Evolutionary conservation across 2,113 vertebrate genomes (phyloP), one percentile per base, ranked within the genome.

Genomic region (Odocoileus hemionus): DNA sequence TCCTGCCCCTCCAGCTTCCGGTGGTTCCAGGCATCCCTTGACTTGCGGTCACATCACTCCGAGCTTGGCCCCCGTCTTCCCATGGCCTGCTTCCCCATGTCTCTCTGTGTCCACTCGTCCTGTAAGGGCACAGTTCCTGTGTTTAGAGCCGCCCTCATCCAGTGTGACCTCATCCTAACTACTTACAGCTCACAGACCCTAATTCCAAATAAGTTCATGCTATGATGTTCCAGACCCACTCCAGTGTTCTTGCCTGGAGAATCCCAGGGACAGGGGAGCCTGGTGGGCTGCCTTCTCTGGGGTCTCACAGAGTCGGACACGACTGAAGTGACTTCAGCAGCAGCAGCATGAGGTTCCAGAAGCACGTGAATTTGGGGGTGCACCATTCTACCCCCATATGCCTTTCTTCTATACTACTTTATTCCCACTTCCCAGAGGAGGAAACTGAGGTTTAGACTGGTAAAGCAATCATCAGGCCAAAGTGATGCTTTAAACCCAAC

Each of bases 301-400:
- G 64, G 64, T 70, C 8, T 1, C n/a, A 67, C 64, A 21, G 64
- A 70, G 64, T 70, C 9, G 4, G 64, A 70, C 64, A 70, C 1
- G 9, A 70, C 64, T 70, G 64, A 36, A 36, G 64, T 0, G 2
- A 70, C 9, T 70, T 70, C 39, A 39, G 39, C 39, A 39, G 39
- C 39, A 67, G 64, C 64, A 36, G n/a, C 64, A 36, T 84, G 28
- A 79, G 23, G 50, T 39, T 52, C 7, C 0, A 30, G 76, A 25
- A 12, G 8, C 64, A 30, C 2, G 0, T 36, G 61, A 30, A 6
- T 43, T 36, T 61, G 10, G 16, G 28, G 16, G 13, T 39, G 4
- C 9, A 6, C 84, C 1, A 0, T 43, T 26, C 47, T 4, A 30
- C 52, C 28, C 70, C 23, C 6, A 8, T 3, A 1, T 3, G 28